Evolutionary conservation across 2,888 invertebrate species (phyloP), one percentile per base, ranked within the genome.

Genomic region (Cosmorhoe ocellata): DNA sequence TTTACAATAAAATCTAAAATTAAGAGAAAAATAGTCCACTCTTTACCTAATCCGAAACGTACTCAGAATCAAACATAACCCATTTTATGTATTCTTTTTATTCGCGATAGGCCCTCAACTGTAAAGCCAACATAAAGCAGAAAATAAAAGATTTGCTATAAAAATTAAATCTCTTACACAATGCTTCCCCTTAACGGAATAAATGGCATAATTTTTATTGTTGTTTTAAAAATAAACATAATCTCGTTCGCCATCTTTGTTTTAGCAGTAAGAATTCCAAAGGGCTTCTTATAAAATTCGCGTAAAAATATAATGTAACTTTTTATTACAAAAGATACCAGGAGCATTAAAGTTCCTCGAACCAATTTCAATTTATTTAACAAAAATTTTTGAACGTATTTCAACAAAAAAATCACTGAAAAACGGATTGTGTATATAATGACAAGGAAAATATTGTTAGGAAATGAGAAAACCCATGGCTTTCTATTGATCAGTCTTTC

Each of bases 81-180:
- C 68, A 77, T 81, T 84, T 84, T 79, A 84, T 81, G 79, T 65
- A 66, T 61, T 66, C 62, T 69, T 81, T 81, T 81, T 79, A 81
- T 84, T 79, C 64, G 64, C 78, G 62, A 70, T 77, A 76, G 71
- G 79, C 73, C 65, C 74, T 84, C 83, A 80, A 84, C 78, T 76
- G 76, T 75, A 51, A 71, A 66, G 37, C 56, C 61, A 67, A 71
- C 81, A 82, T 84, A 84, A 86, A 84, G 63, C 59, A 51, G 69
- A 67, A 48, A 81, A 81, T 85, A 85, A 85, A 85, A 84, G 83
- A 83, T 82, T 83, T 81, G 80, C 76, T 81, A 69, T 84, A 83
- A 86, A 86, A 88, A 86, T 86, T 87, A 84, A 84, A 85, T 79
- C 59, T 83, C 84, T 82, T 80, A 81, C 81, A 74, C 76, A 76